These are phyloP conservation scores for Helicoverpa zea DNA, from an alignment of 1,140 invertebrate species.

Conservation along the genomic window DNA sequence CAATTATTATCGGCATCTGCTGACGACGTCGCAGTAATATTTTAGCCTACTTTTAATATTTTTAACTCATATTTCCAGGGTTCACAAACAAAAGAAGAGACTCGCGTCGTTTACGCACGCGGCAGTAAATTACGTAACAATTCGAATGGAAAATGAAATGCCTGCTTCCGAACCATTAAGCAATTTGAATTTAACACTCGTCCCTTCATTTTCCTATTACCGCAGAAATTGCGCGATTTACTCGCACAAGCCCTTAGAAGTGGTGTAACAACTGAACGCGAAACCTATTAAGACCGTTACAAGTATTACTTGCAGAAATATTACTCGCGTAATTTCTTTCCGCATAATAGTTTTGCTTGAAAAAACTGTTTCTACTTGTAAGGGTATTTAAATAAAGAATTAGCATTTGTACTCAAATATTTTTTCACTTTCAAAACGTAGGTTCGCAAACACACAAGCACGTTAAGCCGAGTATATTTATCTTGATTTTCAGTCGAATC, in stretches of 20 bases:
- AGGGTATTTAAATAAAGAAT: not conserved
- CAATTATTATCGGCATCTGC: conserved; percentile 1
- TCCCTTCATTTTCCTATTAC: conserved; percentile 84
- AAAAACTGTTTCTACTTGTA: not conserved
- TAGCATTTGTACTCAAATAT: conserved; percentile 7
- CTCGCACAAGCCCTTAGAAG: conserved; percentile 49
- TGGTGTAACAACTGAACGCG: conserved; percentile 41
- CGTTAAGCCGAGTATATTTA: not conserved
- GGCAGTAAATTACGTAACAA: conserved; percentile 82
- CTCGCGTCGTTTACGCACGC: conserved; percentile 75
- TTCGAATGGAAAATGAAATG: conserved; percentile 86
- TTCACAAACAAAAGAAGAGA: conserved; percentile 71
- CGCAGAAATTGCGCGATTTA: conserved; percentile 65
- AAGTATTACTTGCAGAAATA: conserved; percentile 40
- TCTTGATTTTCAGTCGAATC: conserved; percentile 51
- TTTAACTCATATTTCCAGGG: conserved; percentile 39
- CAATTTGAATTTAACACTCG: conserved; percentile 85
- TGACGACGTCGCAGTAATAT: conserved; percentile 25
- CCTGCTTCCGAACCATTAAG: conserved; percentile 84
- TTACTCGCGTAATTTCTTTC: conserved; percentile 17
- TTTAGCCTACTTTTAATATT: conserved; percentile 39
- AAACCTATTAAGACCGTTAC: conserved; percentile 40
- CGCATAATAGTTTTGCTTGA: not conserved
- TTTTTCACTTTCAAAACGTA: not conserved
- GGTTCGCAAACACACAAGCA: not conserved